A percentile compares a stretch with the other conserved stretches of the same genome.
Conservation (phyloP, 2,888 invertebrate genomes). For the Dolichopus griseipennis region DNA sequence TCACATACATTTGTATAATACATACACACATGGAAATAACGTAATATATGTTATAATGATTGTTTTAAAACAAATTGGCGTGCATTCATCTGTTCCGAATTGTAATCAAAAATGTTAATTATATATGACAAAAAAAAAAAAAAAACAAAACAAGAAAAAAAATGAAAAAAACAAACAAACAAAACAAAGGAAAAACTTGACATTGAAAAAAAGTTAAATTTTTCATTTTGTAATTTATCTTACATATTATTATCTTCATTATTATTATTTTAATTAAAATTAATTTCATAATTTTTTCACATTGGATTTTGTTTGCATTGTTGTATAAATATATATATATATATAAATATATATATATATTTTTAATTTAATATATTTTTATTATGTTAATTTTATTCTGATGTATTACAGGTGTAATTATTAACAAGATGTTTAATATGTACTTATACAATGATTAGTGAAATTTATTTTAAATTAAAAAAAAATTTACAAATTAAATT, state of each 20-base stretch:
- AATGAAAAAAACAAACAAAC: background rate
- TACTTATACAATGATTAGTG: too few relatives aligned
- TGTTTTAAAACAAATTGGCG: background rate
- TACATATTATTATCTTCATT: too few relatives aligned
- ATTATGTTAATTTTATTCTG: background rate
- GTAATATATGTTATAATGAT: too few relatives aligned
- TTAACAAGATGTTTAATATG: background rate
- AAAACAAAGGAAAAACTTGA: background rate
- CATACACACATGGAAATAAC: too few relatives aligned
- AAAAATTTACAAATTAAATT: too few relatives aligned
- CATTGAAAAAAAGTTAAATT: background rate
- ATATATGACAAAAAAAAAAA: background rate
- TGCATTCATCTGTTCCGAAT: background rate
- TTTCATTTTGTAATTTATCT: background rate
- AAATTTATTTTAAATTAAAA: too few relatives aligned
- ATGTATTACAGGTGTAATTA: background rate
- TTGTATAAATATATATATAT: background rate
- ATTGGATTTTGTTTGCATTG: background rate
- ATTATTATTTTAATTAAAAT: background rate
- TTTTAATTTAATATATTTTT: background rate
- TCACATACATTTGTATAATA: too few relatives aligned
- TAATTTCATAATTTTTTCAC: background rate
- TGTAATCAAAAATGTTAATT: background rate
- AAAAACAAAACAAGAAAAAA: background rate
- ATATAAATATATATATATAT: background rate